Percentiles rank a stretch among this genome's conserved stretches.
These are phyloP conservation scores for Macrosiphum euphorbiae DNA, from an alignment of 2,888 invertebrate genomes.

Conservation along the genomic window DNA sequence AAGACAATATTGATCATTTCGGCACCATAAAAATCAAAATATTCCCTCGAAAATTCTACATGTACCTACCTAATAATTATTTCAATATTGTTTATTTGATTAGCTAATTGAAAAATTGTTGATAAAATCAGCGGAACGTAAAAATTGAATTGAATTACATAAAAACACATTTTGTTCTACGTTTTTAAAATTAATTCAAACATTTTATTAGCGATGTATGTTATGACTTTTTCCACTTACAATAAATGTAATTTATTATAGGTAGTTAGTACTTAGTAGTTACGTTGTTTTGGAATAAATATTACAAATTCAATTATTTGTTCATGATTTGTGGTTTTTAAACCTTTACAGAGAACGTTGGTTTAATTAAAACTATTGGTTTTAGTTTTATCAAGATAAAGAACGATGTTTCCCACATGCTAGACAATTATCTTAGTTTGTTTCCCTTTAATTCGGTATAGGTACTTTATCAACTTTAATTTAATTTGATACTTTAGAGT, in stretches of 20 bases:
- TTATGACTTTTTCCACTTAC: background rate
- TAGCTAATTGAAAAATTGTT: background rate
- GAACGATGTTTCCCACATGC: background rate
- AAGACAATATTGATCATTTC: background rate
- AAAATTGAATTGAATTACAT: background rate
- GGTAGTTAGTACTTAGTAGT: background rate
- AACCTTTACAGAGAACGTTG: background rate
- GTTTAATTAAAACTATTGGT: background rate
- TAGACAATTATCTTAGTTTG: background rate
- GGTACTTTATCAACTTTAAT: background rate
- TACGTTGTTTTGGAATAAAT: background rate
- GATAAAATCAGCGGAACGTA: background rate
- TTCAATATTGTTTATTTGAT: background rate
- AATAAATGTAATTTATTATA: background rate
- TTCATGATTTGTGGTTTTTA: background rate
- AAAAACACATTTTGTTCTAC: background rate
- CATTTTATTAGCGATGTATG: background rate
- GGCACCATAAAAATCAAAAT: background rate
- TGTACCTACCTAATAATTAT: background rate
- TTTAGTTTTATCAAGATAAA: slow-evolving; percentile 7
- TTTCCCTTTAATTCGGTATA: background rate
- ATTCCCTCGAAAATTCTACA: background rate
- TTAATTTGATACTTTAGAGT: slow-evolving; percentile 6
- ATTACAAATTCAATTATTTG: background rate
- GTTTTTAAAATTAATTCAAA: background rate